Conservation (phyloP, 2,888 invertebrate species). For the Cheilosia soror region DNA sequence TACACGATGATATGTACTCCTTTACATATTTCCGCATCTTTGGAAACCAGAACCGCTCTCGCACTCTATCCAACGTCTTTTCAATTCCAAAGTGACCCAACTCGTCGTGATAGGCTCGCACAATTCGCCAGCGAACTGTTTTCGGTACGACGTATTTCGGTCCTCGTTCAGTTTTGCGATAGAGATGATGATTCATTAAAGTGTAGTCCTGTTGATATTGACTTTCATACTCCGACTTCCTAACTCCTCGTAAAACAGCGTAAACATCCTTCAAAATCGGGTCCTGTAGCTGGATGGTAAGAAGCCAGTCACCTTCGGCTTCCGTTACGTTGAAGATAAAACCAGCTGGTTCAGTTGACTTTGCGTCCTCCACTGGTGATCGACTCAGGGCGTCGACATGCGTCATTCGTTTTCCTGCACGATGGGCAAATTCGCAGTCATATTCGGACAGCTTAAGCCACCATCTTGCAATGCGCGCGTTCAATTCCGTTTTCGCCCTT, state of each 20-base stretch:
- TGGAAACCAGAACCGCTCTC: constrained; percentile 29
- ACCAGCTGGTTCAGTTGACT: constrained; percentile 6
- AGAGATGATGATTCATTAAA: constrained; percentile 24
- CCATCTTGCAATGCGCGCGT: constrained; percentile 23
- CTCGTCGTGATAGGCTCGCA: constrained; percentile 16
- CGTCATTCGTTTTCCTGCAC: too few relatives aligned
- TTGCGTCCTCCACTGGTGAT: constrained; percentile 7
- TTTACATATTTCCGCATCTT: too few relatives aligned
- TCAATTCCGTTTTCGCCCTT: not conserved
- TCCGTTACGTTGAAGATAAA: constrained; percentile 28
- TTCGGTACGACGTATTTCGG: constrained; percentile 36
- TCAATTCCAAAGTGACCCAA: constrained; percentile 31
- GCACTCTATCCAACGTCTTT: constrained; percentile 15
- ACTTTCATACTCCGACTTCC: constrained; percentile 17
- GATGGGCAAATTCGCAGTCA: constrained; percentile 17
- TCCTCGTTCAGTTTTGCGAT: constrained; percentile 17
- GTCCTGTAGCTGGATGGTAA: constrained; percentile 29
- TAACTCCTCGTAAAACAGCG: constrained; percentile 15
- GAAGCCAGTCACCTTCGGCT: constrained; percentile 49
- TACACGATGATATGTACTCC: too few relatives aligned
- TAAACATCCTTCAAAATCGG: not conserved
- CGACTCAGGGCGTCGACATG: too few relatives aligned
- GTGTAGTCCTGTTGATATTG: constrained; percentile 35
- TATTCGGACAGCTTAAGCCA: constrained; percentile 21
- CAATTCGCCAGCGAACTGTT: constrained; percentile 38